A percentile compares a stretch with the other conserved stretches of the same genome.
These are phyloP conservation scores for Terrapene triunguis DNA, from an alignment of 2,113 vertebrate species.

Conservation along the genomic window DNA sequence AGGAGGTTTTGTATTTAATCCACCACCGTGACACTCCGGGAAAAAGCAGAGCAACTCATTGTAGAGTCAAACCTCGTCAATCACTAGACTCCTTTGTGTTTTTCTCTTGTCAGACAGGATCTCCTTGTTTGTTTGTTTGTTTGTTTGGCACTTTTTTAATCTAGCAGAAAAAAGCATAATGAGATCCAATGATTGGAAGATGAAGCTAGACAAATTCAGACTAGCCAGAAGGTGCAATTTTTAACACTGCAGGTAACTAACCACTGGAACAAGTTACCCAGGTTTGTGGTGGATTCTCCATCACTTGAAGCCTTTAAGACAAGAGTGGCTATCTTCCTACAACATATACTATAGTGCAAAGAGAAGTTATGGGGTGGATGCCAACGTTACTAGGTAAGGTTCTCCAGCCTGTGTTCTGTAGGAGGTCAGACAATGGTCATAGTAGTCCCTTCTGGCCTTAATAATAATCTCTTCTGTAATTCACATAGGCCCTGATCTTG, in stretches of 20 bases:
- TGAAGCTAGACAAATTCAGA: not conserved
- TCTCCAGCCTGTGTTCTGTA: not conserved
- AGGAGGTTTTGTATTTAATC: not conserved
- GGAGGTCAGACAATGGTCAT: not conserved
- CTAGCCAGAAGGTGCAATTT: not conserved
- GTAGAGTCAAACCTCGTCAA: not conserved
- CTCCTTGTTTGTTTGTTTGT: not conserved
- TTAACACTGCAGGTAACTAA: not conserved
- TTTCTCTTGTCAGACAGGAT: not conserved
- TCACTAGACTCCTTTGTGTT: not conserved
- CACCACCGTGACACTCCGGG: not conserved
- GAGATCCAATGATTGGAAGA: not conserved
- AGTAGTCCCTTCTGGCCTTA: not conserved
- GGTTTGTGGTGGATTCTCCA: not conserved
- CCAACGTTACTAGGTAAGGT: not conserved
- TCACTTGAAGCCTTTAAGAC: not conserved
- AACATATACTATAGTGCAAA: no score
- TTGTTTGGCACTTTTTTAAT: not conserved
- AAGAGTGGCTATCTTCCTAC: not conserved
- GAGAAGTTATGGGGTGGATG: not conserved
- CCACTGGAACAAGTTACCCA: not conserved
- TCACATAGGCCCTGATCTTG: not conserved
- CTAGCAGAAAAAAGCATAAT: not conserved
- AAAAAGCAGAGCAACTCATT: not conserved
- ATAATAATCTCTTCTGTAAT: not conserved